phyloP scores from a whole-genome alignment of 2,113 vertebrate species.

The Laticauda laticaudata region DNA sequence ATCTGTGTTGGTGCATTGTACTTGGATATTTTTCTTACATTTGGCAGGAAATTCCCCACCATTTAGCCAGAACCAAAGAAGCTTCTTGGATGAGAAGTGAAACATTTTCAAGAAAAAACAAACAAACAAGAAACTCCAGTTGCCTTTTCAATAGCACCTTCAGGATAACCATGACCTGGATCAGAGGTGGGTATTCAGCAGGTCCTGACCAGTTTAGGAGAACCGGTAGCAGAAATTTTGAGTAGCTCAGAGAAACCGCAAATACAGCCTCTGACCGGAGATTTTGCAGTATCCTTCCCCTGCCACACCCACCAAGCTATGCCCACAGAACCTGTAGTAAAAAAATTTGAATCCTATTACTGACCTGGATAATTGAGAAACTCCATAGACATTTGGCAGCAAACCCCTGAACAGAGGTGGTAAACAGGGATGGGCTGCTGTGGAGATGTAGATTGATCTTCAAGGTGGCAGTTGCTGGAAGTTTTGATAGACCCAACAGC shows the following conservation, averaged over 20 bases:
- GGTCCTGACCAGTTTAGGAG: too few relatives aligned
- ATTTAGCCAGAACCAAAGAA: not conserved
- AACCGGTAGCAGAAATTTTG: too few relatives aligned
- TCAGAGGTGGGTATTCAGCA: too few relatives aligned
- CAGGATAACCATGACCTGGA: too few relatives aligned
- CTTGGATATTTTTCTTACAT: not conserved
- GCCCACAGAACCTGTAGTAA: too few relatives aligned
- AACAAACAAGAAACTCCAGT: not conserved
- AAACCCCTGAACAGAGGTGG: conserved; percentile 3
- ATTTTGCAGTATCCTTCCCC: too few relatives aligned
- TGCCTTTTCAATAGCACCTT: not conserved
- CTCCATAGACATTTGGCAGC: not conserved
- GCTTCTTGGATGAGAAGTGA: not conserved
- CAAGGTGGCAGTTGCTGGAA: not conserved
- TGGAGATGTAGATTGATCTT: not conserved
- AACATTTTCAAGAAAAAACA: not conserved
- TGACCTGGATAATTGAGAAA: too few relatives aligned
- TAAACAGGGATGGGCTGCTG: too few relatives aligned
- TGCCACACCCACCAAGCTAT: too few relatives aligned
- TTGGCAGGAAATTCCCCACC: not conserved
- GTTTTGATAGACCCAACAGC: not conserved
- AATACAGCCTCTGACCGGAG: too few relatives aligned
- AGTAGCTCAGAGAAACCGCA: too few relatives aligned
- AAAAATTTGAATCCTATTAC: too few relatives aligned
- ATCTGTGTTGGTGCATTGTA: not conserved